Base-by-base conservation (phyloP, 92 coral and sea anemone species). In the Epizoanthus rinbou region DNA sequence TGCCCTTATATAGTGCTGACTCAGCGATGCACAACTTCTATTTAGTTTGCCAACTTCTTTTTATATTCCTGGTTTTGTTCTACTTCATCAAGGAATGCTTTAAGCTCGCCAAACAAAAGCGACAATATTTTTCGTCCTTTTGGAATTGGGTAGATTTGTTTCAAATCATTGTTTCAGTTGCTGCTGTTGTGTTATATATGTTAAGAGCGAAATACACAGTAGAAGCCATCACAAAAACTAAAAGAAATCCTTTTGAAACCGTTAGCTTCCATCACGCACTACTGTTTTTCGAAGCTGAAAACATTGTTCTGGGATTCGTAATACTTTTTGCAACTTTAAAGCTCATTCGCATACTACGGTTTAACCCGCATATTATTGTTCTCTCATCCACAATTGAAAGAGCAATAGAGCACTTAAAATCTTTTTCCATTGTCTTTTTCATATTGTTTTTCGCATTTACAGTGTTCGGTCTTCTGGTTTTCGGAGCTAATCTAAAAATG, bases 291-390 rank as follows among this genome's bases (percentile, higher is more conserved):
- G 64, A 74, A 13, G 80, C 64, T 6, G 80, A 74, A 56, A 74
- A 74, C 64, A 10, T 25, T 13, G 66, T 56, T 21, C 31, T 74
- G 57, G 64, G 64, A 25, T 74, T 74, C 16, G 66, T 74, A 13
- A 54, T 74, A 47, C 56, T 74, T 35, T 28, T 74, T 53, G 56
- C 80, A 74, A 74, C 80, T 74, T 74, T 74, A 19, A 74, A 25
- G 24, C 57, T 74, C 18, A 13, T 74, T 23, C 80, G 64, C 64
- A 13, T 74, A 54, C 23, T 56, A 16, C 80, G 80, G 4, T 56
- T 74, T 56, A 74, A 74, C 33, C 65, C 16, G 16, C 80, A 74
- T 17, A 13, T 74, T n/a, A 10, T 74, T 25, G 22, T 6, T 33
- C 47, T 74, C n/a, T 31, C 65, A 19, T 74, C 47, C 15, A 74